Conservation (phyloP, 2,888 invertebrate genomes). For the Mesopsocus fuscifrons region DNA sequence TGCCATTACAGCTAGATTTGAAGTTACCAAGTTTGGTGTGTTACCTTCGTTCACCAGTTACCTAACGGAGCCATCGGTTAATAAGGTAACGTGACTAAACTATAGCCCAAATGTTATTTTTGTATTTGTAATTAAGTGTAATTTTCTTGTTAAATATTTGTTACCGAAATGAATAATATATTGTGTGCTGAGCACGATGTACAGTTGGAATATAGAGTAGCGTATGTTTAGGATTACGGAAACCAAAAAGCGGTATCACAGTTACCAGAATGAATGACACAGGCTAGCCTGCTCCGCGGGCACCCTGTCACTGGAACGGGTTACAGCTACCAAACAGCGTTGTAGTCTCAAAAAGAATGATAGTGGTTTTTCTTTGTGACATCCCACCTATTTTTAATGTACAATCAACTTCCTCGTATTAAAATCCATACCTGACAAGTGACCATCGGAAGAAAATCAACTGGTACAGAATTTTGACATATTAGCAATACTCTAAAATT, state of each 20-base stretch:
- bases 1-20: neutral
- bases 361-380: too few species aligned
- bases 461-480: too few species aligned
- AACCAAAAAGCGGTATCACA: slow-evolving; percentile 1
- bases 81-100: neutral
- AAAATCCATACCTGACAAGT: too few species aligned
- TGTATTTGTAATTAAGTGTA: neutral
- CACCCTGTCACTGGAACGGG: neutral
- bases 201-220: neutral
- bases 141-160: neutral
- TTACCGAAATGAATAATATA: neutral
- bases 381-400: too few species aligned
- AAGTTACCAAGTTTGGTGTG: neutral
- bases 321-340: too few species aligned
- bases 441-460: too few species aligned
- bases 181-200: neutral
- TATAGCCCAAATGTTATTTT: neutral
- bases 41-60: neutral
- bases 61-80: neutral
- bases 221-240: neutral
- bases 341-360: too few species aligned
- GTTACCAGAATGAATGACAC: slow-evolving; percentile 15
- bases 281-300: neutral
- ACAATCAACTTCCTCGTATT: too few species aligned
- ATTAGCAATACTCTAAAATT: too few species aligned